A percentile compares a stretch with the other conserved stretches of the same genome.
phyloP scores from a whole-genome alignment of 2,888 invertebrate genomes.

The Phasia obesa region DNA sequence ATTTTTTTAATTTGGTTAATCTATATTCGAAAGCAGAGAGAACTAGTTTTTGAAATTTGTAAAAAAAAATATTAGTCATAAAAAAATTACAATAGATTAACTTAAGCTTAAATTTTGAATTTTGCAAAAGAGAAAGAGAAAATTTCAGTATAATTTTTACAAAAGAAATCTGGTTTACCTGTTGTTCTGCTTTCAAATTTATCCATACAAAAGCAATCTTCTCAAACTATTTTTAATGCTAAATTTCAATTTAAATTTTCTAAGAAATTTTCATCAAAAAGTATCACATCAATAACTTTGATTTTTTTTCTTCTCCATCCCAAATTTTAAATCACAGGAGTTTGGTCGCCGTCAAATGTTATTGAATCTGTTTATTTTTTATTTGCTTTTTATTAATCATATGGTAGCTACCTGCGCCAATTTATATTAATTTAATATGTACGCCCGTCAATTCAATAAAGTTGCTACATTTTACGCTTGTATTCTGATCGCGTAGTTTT shows the following conservation, averaged over 20 bases:
- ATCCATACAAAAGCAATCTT: neutral
- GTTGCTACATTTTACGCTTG: conserved; percentile 81
- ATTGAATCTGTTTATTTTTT: conserved; percentile 22
- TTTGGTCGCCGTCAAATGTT: conserved; percentile 49
- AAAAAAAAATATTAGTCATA: conserved; percentile 27
- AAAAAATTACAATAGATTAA: conserved; percentile 11
- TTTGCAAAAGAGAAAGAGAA: conserved; percentile 38
- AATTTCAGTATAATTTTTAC: neutral
- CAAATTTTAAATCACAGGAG: conserved; percentile 41
- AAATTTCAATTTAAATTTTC: conserved; percentile 39
- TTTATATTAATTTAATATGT: conserved; percentile 80
- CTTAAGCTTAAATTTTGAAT: neutral
- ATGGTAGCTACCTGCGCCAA: conserved; percentile 74
- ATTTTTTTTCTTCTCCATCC: conserved; percentile 7
- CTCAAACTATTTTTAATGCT: conserved; percentile 13
- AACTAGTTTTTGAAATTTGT: conserved; percentile 49
- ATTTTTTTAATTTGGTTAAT: conserved; percentile 22
- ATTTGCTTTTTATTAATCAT: conserved; percentile 38
- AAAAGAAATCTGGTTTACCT: conserved; percentile 35
- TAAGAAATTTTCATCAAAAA: conserved; percentile 54
- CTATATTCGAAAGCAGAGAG: neutral
- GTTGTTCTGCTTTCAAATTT: conserved; percentile 29
- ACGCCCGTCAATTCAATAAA: conserved; percentile 80
- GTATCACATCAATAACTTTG: conserved; percentile 51
- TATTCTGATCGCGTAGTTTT: conserved; percentile 53